Conservation (phyloP, 1,140 invertebrate genomes). For the Atta texana region DNA sequence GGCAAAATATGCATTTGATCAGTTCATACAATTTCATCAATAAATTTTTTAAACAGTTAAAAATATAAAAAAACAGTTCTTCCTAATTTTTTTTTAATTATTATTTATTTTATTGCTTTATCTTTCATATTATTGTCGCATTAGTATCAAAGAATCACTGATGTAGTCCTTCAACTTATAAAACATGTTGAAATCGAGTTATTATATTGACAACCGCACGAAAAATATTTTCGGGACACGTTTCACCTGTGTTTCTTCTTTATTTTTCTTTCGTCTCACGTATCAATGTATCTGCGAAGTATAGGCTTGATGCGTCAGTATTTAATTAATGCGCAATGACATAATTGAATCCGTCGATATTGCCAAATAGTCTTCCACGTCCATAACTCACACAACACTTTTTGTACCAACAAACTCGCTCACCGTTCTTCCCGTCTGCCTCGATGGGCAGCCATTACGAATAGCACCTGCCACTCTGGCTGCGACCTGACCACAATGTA, state of each 20-base stretch:
- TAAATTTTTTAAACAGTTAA: neutral
- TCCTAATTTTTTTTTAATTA: neutral
- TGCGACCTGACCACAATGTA: constrained; percentile 78
- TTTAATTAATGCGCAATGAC: constrained; percentile 80
- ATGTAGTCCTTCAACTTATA: neutral
- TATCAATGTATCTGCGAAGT: constrained; percentile 48
- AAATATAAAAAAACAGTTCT: neutral
- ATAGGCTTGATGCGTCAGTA: constrained; percentile 52
- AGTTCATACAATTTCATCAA: neutral
- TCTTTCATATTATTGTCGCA: neutral
- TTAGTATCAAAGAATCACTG: constrained; percentile 1
- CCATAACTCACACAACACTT: constrained; percentile 77
- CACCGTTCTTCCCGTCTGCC: constrained; percentile 65
- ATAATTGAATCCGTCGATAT: constrained; percentile 71
- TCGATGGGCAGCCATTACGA: constrained; percentile 83
- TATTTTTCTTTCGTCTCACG: constrained; percentile 59
- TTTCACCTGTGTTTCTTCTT: neutral
- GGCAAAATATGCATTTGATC: neutral
- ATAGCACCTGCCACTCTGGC: constrained; percentile 83
- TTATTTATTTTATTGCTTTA: neutral
- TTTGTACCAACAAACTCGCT: constrained; percentile 74
- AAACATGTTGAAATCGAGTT: neutral
- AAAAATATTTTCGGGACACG: constrained; percentile 33
- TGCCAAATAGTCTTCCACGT: constrained; percentile 77
- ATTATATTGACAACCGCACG: neutral